These are phyloP conservation scores for Dasyurus viverrinus DNA, from an alignment of 2,113 vertebrate genomes.

Conservation along the genomic window DNA sequence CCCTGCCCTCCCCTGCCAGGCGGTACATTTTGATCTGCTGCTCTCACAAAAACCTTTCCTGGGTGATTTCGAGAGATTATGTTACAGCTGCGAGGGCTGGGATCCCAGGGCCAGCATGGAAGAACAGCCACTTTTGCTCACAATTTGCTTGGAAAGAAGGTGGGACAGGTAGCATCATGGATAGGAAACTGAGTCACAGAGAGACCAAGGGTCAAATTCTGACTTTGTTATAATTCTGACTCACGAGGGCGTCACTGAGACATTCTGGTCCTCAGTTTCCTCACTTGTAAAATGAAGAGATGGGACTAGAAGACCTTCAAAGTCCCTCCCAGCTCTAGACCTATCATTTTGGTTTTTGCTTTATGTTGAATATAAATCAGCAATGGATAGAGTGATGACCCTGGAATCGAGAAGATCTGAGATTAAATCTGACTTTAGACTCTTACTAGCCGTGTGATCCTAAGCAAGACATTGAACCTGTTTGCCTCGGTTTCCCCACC, in stretches of 20 bases:
- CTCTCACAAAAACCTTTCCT: slow-evolving; percentile 48
- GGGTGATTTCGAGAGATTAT: not conserved
- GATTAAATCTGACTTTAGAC: not conserved
- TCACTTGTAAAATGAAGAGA: not conserved
- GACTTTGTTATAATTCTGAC: not conserved
- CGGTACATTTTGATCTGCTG: slow-evolving; percentile 32
- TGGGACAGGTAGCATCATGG: not conserved
- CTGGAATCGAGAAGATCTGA: not conserved
- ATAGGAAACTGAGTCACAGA: not conserved
- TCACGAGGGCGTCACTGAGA: not conserved
- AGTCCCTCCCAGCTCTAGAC: not conserved
- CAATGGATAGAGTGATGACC: not conserved
- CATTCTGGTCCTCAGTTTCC: too few species aligned
- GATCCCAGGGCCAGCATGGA: not conserved
- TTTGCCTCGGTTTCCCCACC: not conserved
- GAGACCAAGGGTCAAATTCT: not conserved
- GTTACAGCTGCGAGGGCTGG: slow-evolving; percentile 22
- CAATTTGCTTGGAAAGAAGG: not conserved
- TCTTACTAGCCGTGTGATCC: not conserved
- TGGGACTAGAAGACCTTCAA: not conserved
- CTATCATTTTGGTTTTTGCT: too few species aligned
- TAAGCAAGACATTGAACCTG: not conserved
- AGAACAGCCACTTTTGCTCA: not conserved
- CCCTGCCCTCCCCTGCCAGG: slow-evolving; percentile 57
- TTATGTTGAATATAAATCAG: too few species aligned